Evolutionary conservation across 1,140 invertebrate genomes (phyloP).

Genomic region (Euura saliciscinereae): DNA sequence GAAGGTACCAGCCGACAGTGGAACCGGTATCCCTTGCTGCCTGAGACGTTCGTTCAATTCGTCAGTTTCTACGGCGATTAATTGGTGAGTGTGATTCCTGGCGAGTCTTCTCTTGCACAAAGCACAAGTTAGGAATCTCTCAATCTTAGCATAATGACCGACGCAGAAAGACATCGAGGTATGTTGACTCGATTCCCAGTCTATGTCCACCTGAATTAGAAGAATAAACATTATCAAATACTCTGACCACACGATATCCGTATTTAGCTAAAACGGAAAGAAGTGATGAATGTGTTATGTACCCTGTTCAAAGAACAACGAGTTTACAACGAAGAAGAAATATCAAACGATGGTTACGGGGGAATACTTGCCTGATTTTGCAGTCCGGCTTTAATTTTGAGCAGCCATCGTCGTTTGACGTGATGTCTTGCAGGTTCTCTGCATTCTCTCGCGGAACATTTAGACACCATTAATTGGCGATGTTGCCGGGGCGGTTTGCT

Average conservation of each 20-base stretch:
- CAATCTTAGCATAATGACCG: conserved; percentile 63
- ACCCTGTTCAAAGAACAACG: not conserved
- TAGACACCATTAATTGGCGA: conserved; percentile 52
- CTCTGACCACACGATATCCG: not conserved
- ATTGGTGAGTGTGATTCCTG: conserved; percentile 72
- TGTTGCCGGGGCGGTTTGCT: conserved; percentile 52
- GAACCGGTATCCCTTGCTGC: conserved; percentile 72
- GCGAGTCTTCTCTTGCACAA: conserved; percentile 76
- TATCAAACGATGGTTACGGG: not conserved
- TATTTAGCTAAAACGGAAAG: conserved; percentile 1
- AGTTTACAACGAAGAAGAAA: not conserved
- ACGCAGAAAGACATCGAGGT: conserved; percentile 60
- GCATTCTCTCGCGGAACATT: conserved; percentile 60
- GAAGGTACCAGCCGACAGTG: conserved; percentile 59
- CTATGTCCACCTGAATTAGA: conserved; percentile 46
- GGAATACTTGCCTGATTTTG: conserved; percentile 68
- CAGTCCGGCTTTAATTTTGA: conserved; percentile 73
- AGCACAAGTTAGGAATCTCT: conserved; percentile 74
- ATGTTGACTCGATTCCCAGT: conserved; percentile 57
- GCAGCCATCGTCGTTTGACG: conserved; percentile 78
- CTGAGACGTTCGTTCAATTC: conserved; percentile 71
- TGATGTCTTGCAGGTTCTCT: conserved; percentile 68
- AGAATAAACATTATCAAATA: conserved; percentile 11
- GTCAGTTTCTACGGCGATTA: conserved; percentile 64
- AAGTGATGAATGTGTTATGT: not conserved